Conservation (phyloP, 2,797 vertebrate species). For the Falco rusticolus region DNA sequence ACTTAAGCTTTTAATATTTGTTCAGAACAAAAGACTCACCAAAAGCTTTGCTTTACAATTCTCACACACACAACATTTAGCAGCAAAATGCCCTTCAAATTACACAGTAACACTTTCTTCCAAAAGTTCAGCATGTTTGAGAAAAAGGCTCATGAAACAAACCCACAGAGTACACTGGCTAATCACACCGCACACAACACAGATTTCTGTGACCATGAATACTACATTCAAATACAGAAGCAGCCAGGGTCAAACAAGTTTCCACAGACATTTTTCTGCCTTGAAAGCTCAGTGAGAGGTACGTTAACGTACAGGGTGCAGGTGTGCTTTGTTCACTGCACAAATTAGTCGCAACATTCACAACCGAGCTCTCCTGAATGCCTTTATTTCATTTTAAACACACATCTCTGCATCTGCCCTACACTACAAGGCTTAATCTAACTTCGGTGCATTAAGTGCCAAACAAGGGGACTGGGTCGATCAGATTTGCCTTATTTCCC, state of each 20-base stretch:
- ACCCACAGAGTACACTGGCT: background rate
- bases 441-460: background rate
- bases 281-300: background rate
- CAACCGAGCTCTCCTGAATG: background rate
- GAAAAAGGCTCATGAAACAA: background rate
- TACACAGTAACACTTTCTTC: background rate
- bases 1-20: background rate
- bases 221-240: background rate
- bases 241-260: background rate
- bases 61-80: background rate
- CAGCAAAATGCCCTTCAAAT: background rate
- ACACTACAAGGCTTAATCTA: background rate
- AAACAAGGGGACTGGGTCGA: rapidly evolving
- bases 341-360: background rate
- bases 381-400: background rate
- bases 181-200: background rate
- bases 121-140: background rate
- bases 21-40: background rate
- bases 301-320: background rate
- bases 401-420: background rate
- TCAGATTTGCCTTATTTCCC: background rate
- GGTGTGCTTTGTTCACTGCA: background rate
- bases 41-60: background rate
- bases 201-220: background rate
- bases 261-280: background rate